These are phyloP conservation scores for Stenopsyche tienmushanensis DNA, from an alignment of 1,140 invertebrate species.

Conservation along the genomic window DNA sequence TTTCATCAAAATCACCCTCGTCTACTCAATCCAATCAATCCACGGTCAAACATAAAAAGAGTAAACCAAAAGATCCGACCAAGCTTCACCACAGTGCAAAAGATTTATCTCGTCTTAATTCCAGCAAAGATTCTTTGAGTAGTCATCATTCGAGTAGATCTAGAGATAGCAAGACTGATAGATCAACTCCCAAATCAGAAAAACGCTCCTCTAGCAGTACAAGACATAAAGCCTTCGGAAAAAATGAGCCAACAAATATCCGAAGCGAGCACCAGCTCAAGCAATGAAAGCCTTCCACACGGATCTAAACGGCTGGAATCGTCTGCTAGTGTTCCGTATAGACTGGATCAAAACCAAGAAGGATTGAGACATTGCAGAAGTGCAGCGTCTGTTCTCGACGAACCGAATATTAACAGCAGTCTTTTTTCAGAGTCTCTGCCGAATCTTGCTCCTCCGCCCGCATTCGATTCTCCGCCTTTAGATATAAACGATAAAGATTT, in stretches of 20 bases:
- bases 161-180: conserved; percentile 53
- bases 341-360: conserved; percentile 55
- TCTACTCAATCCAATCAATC: conserved; percentile 50
- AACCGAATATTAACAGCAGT: conserved; percentile 52
- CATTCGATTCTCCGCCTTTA: conserved; percentile 55
- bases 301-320: conserved; percentile 57
- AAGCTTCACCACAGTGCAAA: conserved; percentile 50
- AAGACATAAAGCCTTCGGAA: conserved; percentile 54
- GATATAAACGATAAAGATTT: conserved; percentile 56
- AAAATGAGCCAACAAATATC: conserved; percentile 56
- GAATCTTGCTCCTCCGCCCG: conserved; percentile 61
- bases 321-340: conserved; percentile 61
- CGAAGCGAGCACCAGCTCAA: conserved; percentile 55
- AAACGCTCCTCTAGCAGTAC: conserved; percentile 44
- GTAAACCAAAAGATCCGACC: conserved; percentile 50
- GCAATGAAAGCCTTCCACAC: conserved; percentile 55
- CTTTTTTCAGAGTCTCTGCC: conserved; percentile 63
- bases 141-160: conserved; percentile 56
- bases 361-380: conserved; percentile 61
- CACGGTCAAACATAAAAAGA: conserved; percentile 46
- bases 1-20: conserved; percentile 49
- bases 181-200: conserved; percentile 52
- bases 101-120: conserved; percentile 52
- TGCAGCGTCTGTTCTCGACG: conserved; percentile 59
- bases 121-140: conserved; percentile 54